Percentiles rank a stretch among this genome's conserved stretches.
phyloP scores from a whole-genome alignment of 2,113 vertebrate genomes.

The Fulmarus glacialis region DNA sequence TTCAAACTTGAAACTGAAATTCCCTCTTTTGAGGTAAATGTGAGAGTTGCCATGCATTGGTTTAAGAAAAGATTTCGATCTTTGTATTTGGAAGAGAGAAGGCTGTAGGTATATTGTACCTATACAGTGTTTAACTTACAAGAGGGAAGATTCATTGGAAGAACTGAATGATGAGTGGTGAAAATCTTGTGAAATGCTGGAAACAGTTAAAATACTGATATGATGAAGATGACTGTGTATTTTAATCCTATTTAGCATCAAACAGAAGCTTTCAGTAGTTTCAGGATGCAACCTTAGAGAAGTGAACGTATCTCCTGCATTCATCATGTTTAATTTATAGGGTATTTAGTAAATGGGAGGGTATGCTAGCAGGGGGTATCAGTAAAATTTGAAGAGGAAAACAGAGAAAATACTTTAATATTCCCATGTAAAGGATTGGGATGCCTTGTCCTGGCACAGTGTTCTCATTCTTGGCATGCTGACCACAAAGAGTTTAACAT shows the following conservation, averaged over 20 bases:
- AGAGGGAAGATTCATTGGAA: not conserved
- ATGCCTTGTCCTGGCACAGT: not conserved
- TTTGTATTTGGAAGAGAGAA: not conserved
- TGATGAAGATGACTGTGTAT: rapidly evolving
- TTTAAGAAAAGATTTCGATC: not conserved
- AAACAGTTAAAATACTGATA: not conserved
- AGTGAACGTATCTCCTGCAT: not conserved
- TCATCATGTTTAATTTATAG: not conserved
- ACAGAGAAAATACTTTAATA: not conserved
- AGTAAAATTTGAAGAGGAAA: not conserved
- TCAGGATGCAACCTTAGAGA: not conserved
- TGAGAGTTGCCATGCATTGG: not conserved
- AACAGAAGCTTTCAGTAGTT: not conserved
- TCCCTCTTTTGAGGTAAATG: not conserved
- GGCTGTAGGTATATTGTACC: not conserved
- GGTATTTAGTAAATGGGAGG: not conserved
- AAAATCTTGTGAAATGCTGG: not conserved
- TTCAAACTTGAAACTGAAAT: not conserved
- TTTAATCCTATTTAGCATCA: not conserved
- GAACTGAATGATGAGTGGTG: not conserved
- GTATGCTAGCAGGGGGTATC: not conserved
- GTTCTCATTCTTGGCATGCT: not conserved
- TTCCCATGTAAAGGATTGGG: not conserved
- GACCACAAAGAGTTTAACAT: not conserved
- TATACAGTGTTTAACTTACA: not conserved